phyloP scores from a whole-genome alignment of 1,140 invertebrate genomes.

The Drosophila oshimai region DNA sequence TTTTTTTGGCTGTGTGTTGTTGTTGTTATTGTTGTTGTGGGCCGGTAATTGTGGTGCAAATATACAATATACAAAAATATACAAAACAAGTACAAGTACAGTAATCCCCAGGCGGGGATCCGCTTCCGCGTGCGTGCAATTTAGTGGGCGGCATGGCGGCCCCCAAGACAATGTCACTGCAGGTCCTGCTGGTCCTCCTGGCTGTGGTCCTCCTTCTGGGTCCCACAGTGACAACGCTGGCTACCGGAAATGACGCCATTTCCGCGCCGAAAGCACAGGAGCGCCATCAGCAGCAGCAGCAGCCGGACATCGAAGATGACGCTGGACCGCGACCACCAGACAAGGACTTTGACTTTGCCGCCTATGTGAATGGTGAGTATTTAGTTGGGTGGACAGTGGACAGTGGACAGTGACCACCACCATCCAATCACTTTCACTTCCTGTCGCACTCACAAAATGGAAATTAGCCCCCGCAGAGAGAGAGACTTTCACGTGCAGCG shows the following conservation, averaged over 20 bases:
- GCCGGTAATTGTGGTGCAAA: no score
- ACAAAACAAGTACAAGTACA: not conserved
- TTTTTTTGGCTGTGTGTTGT: not conserved
- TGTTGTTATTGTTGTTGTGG: not conserved
- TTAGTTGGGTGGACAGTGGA: not conserved
- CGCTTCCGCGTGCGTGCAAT: slow-evolving; percentile 36
- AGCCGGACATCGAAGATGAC: slow-evolving; percentile 23
- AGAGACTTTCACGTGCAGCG: not conserved
- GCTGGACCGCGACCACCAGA: not conserved
- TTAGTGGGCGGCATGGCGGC: slow-evolving; percentile 30
- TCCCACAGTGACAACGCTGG: not conserved
- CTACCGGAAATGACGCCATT: slow-evolving; percentile 63
- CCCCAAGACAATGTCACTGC: slow-evolving; percentile 21
- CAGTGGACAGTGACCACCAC: not conserved
- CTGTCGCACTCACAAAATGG: slow-evolving; percentile 1
- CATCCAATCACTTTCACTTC: not conserved
- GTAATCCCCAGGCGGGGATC: slow-evolving; percentile 19
- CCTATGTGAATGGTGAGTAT: slow-evolving; percentile 59
- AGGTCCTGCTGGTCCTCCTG: not conserved
- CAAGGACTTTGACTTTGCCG: slow-evolving; percentile 50
- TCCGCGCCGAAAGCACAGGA: slow-evolving; percentile 29
- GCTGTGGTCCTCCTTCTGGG: slow-evolving; percentile 2
- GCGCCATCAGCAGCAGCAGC: not conserved
- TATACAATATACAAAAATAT: no score
- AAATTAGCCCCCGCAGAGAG: slow-evolving; percentile 8